Evolutionary conservation across 2,797 vertebrate genomes (phyloP), one percentile per base, ranked within the genome.

Genomic region (Acipenser transmontanus): DNA sequence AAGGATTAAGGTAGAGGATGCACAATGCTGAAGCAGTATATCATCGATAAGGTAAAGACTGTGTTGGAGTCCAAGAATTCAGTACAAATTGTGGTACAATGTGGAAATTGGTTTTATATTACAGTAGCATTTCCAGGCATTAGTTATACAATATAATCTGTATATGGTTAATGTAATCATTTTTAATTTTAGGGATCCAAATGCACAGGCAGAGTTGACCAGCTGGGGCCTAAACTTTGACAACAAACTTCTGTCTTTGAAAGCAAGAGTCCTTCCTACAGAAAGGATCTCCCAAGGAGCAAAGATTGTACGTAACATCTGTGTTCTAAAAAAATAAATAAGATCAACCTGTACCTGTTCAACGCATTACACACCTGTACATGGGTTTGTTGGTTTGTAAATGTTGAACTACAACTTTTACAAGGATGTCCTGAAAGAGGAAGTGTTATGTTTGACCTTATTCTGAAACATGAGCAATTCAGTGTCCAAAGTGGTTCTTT

Each of bases 191-290:
- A 98, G 97, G 72, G 91, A 93, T 50, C 52, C 86, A 9, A 88
- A 85, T 0, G 93, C 92, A 7, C 92, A 94, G 80, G 81, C 83
- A 47, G 93, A 97, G 61, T 79, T 99, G 62, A 81, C 76, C 4
- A 91, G 91, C 71, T 99, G 96, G 94, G 95, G 95, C 49, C 79
- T 99, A 61, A 86, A 76, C 75, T 98, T 99, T 72, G 96, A 97
- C 71, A 88, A 88, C 59, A 79, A 85, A 12, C 80, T 96, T 48
- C 73, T 95, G 12, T 86, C 79, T 13, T 82, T 98, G 73, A 80
- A 67, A 0, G 96, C 89, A 72, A 89, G 97, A 81, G 86, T 98
- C 59, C 84, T 97, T 66, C 92, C 90, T 68, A 59, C 77, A 0
- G 96, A 99, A 80, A 95, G 82, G 81, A 93, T 98, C 70, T 76